phyloP scores from a whole-genome alignment of 2,113 vertebrate genomes.

The Gobiocypris rarus region DNA sequence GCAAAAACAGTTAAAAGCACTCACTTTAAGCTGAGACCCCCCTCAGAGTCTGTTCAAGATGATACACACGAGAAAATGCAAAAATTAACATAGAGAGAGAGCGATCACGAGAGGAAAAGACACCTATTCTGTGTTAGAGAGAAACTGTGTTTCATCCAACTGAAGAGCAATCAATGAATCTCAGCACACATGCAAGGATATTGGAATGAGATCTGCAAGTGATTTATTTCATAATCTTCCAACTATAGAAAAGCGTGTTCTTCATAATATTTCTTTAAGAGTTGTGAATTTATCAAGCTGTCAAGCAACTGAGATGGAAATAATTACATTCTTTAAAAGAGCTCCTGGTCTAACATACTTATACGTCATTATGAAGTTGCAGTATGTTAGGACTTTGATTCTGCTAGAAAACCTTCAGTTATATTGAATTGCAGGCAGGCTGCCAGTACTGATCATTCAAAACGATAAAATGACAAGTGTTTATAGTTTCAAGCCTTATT shows the following conservation, averaged over 20 bases:
- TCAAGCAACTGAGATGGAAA: conserved; percentile 70
- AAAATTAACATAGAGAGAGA: no score
- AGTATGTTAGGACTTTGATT: conserved; percentile 54
- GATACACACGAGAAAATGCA: no score
- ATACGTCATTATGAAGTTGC: conserved; percentile 60
- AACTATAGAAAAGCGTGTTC: conserved; percentile 63
- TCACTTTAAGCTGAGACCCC: no score
- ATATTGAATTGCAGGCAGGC: neutral
- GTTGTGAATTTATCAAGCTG: conserved; percentile 68
- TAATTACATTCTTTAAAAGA: conserved; percentile 66
- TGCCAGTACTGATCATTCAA: conserved; percentile 29
- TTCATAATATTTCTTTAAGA: conserved; percentile 70
- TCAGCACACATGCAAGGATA: conserved; percentile 45
- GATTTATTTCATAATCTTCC: conserved; percentile 69
- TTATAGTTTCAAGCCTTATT: conserved; percentile 40
- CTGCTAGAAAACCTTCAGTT: no score
- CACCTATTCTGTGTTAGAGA: neutral
- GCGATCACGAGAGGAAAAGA: no score
- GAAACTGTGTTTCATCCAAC: conserved; percentile 48
- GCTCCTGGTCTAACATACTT: conserved; percentile 53
- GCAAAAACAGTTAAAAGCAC: no score
- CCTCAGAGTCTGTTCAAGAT: no score
- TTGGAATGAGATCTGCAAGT: conserved; percentile 59
- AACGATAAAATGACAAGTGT: conserved; percentile 39
- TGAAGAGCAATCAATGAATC: conserved; percentile 53